phyloP scores from a whole-genome alignment of 2,113 vertebrate species.

The Varanus komodoensis region DNA sequence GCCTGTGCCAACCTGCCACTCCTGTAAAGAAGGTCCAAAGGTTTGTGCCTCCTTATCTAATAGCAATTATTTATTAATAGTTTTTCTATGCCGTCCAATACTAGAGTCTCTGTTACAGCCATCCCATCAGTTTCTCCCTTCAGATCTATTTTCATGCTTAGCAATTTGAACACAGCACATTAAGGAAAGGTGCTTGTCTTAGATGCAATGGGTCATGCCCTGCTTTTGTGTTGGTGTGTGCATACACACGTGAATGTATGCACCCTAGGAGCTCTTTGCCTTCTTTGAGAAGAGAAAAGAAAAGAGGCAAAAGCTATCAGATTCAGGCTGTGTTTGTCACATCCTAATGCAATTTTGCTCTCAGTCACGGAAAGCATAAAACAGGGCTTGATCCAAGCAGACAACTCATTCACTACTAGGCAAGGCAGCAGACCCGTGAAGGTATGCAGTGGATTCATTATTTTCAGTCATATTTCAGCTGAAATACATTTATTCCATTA shows the following conservation, averaged over 20 bases:
- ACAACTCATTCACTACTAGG: not conserved
- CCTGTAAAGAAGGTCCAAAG: too few species aligned
- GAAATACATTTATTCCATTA: not conserved
- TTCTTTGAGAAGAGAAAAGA: not conserved
- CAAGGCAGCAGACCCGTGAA: not conserved
- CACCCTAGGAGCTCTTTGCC: not conserved
- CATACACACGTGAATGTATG: not conserved
- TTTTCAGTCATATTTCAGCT: not conserved
- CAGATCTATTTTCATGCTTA: not conserved
- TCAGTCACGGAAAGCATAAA: not conserved
- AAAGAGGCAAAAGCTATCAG: too few species aligned
- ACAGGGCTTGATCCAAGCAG: conserved; percentile 3
- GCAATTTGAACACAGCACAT: not conserved
- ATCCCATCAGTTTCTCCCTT: not conserved
- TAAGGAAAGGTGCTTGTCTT: not conserved
- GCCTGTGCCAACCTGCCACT: too few species aligned
- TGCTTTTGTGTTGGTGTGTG: too few species aligned
- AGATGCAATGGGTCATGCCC: too few species aligned
- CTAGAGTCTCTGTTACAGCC: not conserved
- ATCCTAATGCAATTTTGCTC: not conserved
- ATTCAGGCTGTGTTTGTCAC: not conserved
- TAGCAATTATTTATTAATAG: too few species aligned
- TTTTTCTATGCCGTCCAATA: too few species aligned
- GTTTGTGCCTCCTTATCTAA: too few species aligned
- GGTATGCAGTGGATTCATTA: not conserved